These are phyloP conservation scores for Tauraco hartlaubi DNA, from an alignment of 2,797 vertebrate species.

Conservation along the genomic window DNA sequence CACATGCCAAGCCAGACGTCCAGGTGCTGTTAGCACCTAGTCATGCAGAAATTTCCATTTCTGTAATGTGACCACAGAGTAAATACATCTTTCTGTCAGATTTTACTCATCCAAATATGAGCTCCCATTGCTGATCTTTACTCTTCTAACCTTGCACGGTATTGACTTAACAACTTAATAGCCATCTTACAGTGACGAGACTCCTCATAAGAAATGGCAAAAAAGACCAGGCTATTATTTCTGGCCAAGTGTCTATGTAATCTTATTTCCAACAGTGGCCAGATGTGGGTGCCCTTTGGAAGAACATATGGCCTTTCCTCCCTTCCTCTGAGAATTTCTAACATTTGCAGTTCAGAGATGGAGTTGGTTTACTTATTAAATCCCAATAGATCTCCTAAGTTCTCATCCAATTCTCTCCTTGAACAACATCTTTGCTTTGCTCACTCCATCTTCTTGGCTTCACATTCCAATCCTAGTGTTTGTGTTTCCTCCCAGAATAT, in stretches of 20 bases:
- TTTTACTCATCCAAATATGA: not conserved
- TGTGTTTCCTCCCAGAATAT: not conserved
- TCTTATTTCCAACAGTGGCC: not conserved
- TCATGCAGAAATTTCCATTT: slow-evolving; percentile 10
- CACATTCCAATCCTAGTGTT: not conserved
- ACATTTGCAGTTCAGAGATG: not conserved
- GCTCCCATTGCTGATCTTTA: not conserved
- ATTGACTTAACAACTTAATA: not conserved
- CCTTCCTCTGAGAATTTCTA: not conserved
- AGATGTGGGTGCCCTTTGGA: not conserved
- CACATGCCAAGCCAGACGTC: not conserved
- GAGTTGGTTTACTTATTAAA: not conserved
- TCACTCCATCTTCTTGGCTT: not conserved
- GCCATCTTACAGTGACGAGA: not conserved
- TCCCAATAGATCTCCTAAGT: not conserved
- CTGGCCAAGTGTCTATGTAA: not conserved
- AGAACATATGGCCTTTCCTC: not conserved
- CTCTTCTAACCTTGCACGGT: not conserved
- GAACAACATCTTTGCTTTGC: not conserved
- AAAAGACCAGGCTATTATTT: not conserved
- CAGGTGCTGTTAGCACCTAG: not conserved
- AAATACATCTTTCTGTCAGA: not conserved
- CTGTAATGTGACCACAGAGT: not conserved
- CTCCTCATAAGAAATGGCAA: not conserved
- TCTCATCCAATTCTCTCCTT: not conserved